Evolutionary conservation across 2,113 vertebrate species (phyloP), one percentile per base, ranked within the genome.

Genomic region (Procavia capensis): DNA sequence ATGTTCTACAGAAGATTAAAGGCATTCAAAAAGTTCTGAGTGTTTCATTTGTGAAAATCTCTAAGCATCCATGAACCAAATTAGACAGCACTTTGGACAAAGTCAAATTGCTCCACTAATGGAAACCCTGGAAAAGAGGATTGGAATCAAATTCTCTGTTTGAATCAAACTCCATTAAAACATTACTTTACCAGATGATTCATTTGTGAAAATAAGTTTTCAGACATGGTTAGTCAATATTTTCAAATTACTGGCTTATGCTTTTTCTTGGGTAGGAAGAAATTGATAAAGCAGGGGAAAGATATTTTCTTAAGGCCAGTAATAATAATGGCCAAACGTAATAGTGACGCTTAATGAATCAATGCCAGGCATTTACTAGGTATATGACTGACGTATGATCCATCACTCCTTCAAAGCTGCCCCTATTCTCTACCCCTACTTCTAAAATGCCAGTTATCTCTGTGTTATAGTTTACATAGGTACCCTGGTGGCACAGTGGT

Each of bases 151-250:
- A 27, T 16, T 39, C 39, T 88, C 54, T 75, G 25, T 90, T 79
- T 83, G 61, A 96, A 88, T 86, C 80, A 81, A 91, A 64, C 89
- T 66, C 66, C 80, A 95, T 94, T 96, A 94, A 78, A 78, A 93
- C 61, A 76, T 47, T 93, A 39, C 39, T 89, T 95, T 91, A 78
- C 83, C 43, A 94, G 31, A 85, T 82, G 54, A 59, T 6, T 17
- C 54, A 63, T 92, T 96, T 95, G 74, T 85, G 82, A 88, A 94
- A 91, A 47, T 91, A 80, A 29, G 88, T 96, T 96, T 94, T 95
- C 82, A 80, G 89, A 95, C 25, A 94, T 79, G 16, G 34, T 17
- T 94, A 24, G 25, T 75, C 36, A 9, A 7, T 89, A 61, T 91
- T 94, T 96, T 88, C 29, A 94, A 91, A 29, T 91, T 66, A 88